Conservation (phyloP, 1,140 invertebrate genomes). For the Calycopis cecrops region DNA sequence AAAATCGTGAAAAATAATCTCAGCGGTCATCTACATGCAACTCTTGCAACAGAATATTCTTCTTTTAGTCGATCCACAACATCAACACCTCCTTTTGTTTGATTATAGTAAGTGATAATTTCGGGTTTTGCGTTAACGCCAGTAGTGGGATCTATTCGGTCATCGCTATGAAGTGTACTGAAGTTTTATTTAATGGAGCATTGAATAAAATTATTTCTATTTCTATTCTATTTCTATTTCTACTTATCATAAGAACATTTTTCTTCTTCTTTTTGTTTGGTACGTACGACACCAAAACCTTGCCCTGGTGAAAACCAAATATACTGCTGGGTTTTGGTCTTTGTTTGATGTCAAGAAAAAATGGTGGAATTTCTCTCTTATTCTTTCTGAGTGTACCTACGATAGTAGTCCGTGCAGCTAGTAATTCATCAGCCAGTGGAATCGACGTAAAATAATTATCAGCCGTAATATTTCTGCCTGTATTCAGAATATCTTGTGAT, state of each 20-base stretch:
- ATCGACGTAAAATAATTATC: constrained; percentile 30
- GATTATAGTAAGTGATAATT: constrained; percentile 13
- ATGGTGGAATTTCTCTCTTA: constrained; percentile 54
- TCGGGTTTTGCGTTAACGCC: constrained; percentile 8
- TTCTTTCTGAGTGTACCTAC: constrained; percentile 64
- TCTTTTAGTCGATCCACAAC: constrained; percentile 23
- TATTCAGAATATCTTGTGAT: constrained; percentile 26
- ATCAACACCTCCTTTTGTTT: no score
- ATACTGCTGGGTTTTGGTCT: constrained; percentile 20
- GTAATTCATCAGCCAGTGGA: constrained; percentile 36
- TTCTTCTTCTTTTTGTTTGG: constrained; percentile 19
- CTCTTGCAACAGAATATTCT: constrained; percentile 24
- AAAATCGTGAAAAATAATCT: constrained; percentile 26
- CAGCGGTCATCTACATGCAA: constrained; percentile 22
- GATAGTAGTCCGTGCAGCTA: constrained; percentile 39
- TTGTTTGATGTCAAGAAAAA: constrained; percentile 31
- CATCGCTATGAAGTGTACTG: no score
- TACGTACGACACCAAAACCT: constrained; percentile 12
- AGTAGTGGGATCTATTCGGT: no score
- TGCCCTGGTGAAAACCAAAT: constrained; percentile 13
- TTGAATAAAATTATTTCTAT: no score
- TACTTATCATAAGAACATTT: constrained; percentile 16
- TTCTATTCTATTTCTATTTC: neutral
- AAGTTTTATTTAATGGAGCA: no score
- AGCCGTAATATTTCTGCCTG: constrained; percentile 27